phyloP scores from a whole-genome alignment of 2,888 invertebrate species.

The Choristoneura rosaceana region DNA sequence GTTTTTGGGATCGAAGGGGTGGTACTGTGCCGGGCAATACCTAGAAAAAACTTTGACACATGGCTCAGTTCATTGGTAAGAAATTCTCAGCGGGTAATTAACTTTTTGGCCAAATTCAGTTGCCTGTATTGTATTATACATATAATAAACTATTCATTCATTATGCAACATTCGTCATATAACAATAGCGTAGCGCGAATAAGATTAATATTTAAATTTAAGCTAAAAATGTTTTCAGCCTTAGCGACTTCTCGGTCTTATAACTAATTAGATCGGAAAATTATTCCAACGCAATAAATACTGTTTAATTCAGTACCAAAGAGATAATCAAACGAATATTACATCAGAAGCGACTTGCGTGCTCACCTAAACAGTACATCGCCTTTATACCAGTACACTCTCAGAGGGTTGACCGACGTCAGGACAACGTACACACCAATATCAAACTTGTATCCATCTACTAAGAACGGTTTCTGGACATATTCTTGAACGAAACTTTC shows the following conservation, averaged over 20 bases:
- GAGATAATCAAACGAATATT: slow-evolving; percentile 5
- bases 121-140: not conserved
- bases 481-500: slow-evolving; percentile 97
- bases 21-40: slow-evolving; percentile 95
- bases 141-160: not conserved
- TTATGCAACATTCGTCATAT: not conserved
- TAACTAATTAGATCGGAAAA: slow-evolving; percentile 30
- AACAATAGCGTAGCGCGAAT: not conserved
- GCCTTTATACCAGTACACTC: slow-evolving; percentile 95
- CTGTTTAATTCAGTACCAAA: slow-evolving; percentile 33
- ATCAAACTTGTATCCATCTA: slow-evolving; percentile 98
- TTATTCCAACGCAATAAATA: slow-evolving; percentile 32
- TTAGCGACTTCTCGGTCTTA: not conserved
- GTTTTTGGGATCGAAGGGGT: slow-evolving; percentile 93
- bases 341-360: slow-evolving; percentile 15
- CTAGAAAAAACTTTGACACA: slow-evolving; percentile 71
- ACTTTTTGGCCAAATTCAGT: too few relatives aligned
- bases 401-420: slow-evolving; percentile 95
- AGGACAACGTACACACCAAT: slow-evolving; percentile 97
- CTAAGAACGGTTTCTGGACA: slow-evolving; percentile 93
- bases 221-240: not conserved
- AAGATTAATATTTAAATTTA: not conserved
- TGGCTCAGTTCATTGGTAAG: too few relatives aligned
- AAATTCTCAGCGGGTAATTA: too few relatives aligned
- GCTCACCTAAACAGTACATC: slow-evolving; percentile 94